Conservation (phyloP, 2,888 invertebrate species). For the Euproctis similis region DNA sequence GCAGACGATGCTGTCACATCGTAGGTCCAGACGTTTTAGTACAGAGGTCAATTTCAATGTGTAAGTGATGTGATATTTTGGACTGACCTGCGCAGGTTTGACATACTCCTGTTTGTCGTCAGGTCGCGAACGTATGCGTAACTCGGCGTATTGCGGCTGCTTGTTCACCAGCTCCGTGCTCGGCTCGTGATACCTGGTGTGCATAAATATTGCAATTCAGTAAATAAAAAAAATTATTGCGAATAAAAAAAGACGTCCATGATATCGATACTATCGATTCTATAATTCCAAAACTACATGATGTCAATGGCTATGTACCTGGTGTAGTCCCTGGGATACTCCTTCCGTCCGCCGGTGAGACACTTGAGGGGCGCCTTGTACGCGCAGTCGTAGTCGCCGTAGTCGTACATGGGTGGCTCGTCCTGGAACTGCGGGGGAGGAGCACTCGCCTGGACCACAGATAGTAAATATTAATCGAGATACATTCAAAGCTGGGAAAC, state of each 20-base stretch:
- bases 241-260: too few relatives aligned
- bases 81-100: slow-evolving; percentile 49
- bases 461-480: too few relatives aligned
- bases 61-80: too few relatives aligned
- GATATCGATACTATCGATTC: too few relatives aligned
- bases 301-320: slow-evolving; percentile 34
- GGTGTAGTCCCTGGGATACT: slow-evolving; percentile 50
- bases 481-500: too few relatives aligned
- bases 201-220: too few relatives aligned
- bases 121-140: slow-evolving; percentile 42
- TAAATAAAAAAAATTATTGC: too few relatives aligned
- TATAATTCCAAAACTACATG: too few relatives aligned
- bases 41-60: too few relatives aligned
- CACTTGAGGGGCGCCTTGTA: slow-evolving; percentile 56
- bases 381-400: slow-evolving; percentile 57
- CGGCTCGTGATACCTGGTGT: slow-evolving; percentile 45
- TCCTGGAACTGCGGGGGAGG: slow-evolving; percentile 72
- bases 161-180: slow-evolving; percentile 54
- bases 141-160: slow-evolving; percentile 59
- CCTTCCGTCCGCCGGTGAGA: slow-evolving; percentile 45
- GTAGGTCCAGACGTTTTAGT: too few relatives aligned
- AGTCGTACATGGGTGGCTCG: slow-evolving; percentile 56
- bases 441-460: slow-evolving; percentile 67
- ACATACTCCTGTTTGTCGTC: slow-evolving; percentile 63
- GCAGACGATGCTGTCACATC: too few relatives aligned